Base-by-base conservation (phyloP, 2,113 vertebrate genomes). In the Albula goreensis region DNA sequence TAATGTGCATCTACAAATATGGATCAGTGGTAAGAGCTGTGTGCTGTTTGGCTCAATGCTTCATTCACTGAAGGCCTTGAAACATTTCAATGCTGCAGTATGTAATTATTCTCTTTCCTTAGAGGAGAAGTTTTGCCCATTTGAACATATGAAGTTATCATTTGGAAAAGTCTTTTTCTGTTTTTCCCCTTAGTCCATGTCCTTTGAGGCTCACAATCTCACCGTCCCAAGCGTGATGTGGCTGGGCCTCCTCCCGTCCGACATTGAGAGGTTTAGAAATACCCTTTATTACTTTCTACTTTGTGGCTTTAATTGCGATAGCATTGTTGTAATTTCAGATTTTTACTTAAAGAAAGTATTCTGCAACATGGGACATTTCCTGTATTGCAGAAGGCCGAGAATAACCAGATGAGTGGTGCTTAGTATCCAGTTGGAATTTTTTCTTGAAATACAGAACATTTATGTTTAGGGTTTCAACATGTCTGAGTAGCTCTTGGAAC, bases 1-100 rank as follows among this genome's bases (percentile, higher is more conserved):
- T 99, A 91, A 97, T 99, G 98, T 98, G 96, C 50, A 92, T 99
- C 95, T 99, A 99, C 94, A 99, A 99, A 88, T 99, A 99, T 0
- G 98, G 98, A 90, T 99, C 98, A 86, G 89, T 95, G 96, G 98
- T 99, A 91, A 98, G 97, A 97, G 90, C 1, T 85, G 51, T 83
- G 80, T 89, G 90, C 90, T 87, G 85, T 90, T 83, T 91, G 86
- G 91, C 91, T 85, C 78, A 87, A 84, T 88, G 83, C 87, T 86
- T 87, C 90, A 91, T 92, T 86, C 81, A 81, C 5, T 81, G 83
- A 88, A 74, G 89, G 85, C 88, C 92, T 88, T 87, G 89, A 80
- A 90, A 78, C 86, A 90, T 93, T 88, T 91, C 83, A 63, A 78
- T 88, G 83, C 88, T 66, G 90, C 31, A 85, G 78, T 83, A 78